phyloP scores from a whole-genome alignment of 2,888 invertebrate species.

The Liodrosophila aerea region DNA sequence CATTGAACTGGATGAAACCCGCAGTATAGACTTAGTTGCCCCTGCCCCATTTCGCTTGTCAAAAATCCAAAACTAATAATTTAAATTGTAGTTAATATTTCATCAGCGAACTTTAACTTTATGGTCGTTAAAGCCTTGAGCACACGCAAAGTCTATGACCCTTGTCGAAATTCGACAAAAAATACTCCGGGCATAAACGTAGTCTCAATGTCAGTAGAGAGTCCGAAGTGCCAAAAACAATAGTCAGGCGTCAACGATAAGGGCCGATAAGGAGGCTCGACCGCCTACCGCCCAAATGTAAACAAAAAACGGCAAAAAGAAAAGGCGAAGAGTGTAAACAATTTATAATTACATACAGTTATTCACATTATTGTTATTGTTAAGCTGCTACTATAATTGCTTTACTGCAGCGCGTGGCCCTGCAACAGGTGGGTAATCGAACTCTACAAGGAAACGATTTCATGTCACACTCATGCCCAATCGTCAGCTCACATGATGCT shows the following conservation, averaged over 20 bases:
- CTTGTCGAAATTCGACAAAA: too few species aligned
- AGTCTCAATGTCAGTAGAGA: conserved; percentile 58
- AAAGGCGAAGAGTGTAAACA: conserved; percentile 13
- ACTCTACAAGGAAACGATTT: conserved; percentile 33
- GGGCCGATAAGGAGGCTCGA: conserved; percentile 54
- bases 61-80: too few species aligned
- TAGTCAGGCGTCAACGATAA: conserved; percentile 40
- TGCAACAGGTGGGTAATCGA: conserved; percentile 44
- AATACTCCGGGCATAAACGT: background rate
- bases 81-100: too few species aligned
- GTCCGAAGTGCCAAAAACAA: conserved; percentile 36
- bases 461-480: conserved; percentile 29
- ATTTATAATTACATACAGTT: conserved; percentile 13
- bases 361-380: conserved; percentile 16
- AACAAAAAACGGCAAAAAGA: conserved; percentile 42
- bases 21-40: too few species aligned
- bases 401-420: conserved; percentile 30
- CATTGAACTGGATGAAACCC: too few species aligned
- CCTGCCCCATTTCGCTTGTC: too few species aligned
- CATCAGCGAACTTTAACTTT: too few species aligned
- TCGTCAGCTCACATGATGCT: conserved; percentile 48
- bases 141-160: background rate
- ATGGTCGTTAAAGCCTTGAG: too few species aligned
- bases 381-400: conserved; percentile 3
- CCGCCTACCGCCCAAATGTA: conserved; percentile 17